Percentiles rank a stretch among this genome's conserved stretches.
phyloP scores from a whole-genome alignment of 2,888 invertebrate genomes.

The Eueremaeus valkanovi region DNA sequence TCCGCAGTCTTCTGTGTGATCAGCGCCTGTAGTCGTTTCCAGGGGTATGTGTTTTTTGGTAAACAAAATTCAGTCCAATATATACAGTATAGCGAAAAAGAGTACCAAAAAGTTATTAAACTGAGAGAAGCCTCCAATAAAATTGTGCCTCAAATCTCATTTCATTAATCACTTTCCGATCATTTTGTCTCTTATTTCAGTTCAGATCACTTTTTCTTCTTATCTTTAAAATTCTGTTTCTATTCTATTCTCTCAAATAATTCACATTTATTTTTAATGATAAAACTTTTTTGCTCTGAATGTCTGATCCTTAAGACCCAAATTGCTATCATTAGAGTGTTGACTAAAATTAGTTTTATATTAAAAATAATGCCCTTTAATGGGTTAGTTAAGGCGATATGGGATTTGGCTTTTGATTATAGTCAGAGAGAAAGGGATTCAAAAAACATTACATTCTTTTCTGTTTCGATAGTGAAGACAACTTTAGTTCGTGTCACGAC shows the following conservation, averaged over 20 bases:
- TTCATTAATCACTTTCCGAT: conserved; percentile 12
- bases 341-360: conserved; percentile 30
- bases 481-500: conserved; percentile 46
- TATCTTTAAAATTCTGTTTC: not conserved
- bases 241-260: not conserved
- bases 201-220: not conserved
- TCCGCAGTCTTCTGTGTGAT: conserved; percentile 44
- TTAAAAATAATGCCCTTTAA: conserved; percentile 27
- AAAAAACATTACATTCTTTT: conserved; percentile 45
- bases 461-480: conserved; percentile 43
- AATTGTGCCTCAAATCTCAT: conserved; percentile 22
- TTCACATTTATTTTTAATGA: conserved; percentile 14
- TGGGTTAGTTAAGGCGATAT: not conserved
- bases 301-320: not conserved
- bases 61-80: not conserved
- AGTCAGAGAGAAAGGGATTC: conserved; percentile 4
- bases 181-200: not conserved
- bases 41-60: not conserved
- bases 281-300: not conserved
- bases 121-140: not conserved
- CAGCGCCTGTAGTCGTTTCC: conserved; percentile 40
- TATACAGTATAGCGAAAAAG: not conserved
- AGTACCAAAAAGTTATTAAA: conserved; percentile 21
- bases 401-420: conserved; percentile 24
- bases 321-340: conserved; percentile 4